Evolutionary conservation across 1,140 invertebrate genomes (phyloP).

Genomic region (Eriocheir sinensis): DNA sequence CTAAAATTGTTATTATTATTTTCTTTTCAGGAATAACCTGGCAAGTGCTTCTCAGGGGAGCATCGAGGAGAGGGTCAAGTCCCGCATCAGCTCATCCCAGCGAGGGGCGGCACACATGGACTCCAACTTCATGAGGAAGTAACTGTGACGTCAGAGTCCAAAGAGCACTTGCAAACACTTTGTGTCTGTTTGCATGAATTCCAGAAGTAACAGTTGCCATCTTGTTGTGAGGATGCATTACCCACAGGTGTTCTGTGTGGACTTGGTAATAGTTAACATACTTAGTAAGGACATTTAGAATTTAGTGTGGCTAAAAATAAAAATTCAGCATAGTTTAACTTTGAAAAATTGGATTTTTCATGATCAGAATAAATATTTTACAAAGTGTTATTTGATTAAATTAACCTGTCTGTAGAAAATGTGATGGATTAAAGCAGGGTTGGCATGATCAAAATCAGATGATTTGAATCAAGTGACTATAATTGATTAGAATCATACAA

Average conservation of each 20-base stretch:
- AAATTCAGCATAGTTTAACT: too few species aligned
- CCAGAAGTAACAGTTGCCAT: not conserved
- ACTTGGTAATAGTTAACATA: too few species aligned
- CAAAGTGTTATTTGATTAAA: not conserved
- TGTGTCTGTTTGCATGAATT: not conserved
- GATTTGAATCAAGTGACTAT: too few species aligned
- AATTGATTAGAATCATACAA: too few species aligned
- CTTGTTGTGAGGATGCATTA: not conserved
- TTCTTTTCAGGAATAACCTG: conserved; percentile 42
- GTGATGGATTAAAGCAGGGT: too few species aligned
- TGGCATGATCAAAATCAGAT: too few species aligned
- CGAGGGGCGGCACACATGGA: conserved; percentile 58
- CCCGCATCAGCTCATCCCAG: conserved; percentile 52
- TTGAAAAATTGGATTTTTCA: too few species aligned
- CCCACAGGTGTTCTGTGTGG: not conserved
- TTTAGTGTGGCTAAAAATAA: too few species aligned
- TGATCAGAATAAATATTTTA: not conserved
- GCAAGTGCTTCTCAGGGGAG: conserved; percentile 38
- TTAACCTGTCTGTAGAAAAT: too few species aligned
- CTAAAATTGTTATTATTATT: not conserved
- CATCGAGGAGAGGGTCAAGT: conserved; percentile 63
- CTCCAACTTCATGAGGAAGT: conserved; percentile 60
- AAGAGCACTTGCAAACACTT: not conserved
- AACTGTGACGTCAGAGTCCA: not conserved
- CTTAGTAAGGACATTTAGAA: too few species aligned